Percentiles rank a stretch among this genome's conserved stretches.
Conservation (phyloP, 2,797 vertebrate species). For the Tauraco hartlaubi region DNA sequence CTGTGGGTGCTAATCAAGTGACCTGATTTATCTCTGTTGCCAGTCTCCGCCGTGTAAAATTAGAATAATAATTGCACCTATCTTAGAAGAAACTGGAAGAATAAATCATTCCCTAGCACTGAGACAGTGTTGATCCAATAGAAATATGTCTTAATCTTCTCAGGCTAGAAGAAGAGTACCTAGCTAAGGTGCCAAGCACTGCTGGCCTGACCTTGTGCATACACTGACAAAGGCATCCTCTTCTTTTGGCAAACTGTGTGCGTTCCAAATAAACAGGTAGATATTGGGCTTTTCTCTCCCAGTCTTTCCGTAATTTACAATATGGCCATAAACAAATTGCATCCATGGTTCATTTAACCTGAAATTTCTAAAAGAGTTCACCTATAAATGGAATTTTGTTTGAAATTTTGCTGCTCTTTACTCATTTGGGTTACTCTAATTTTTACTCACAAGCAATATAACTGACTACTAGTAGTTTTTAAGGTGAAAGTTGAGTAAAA, state of each 20-base stretch:
- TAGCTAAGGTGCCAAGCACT: background rate
- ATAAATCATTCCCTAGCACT: background rate
- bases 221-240: background rate
- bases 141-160: background rate
- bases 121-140: background rate
- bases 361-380: background rate
- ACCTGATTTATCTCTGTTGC: background rate
- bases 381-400: background rate
- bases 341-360: background rate
- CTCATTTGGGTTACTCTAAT: background rate
- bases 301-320: background rate
- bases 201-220: background rate
- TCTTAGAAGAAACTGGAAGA: background rate
- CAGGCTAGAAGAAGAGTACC: background rate
- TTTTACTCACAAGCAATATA: background rate
- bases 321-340: background rate
- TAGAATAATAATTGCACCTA: background rate
- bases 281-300: background rate
- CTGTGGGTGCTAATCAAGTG: background rate
- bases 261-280: background rate
- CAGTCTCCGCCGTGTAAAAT: background rate
- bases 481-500: background rate
- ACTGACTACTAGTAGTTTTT: background rate
- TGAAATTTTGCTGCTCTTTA: background rate
- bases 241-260: background rate